Percentiles rank a stretch among this genome's conserved stretches.
Evolutionary conservation across 2,113 vertebrate genomes (phyloP).

Genomic region (Thunnus thynnus): DNA sequence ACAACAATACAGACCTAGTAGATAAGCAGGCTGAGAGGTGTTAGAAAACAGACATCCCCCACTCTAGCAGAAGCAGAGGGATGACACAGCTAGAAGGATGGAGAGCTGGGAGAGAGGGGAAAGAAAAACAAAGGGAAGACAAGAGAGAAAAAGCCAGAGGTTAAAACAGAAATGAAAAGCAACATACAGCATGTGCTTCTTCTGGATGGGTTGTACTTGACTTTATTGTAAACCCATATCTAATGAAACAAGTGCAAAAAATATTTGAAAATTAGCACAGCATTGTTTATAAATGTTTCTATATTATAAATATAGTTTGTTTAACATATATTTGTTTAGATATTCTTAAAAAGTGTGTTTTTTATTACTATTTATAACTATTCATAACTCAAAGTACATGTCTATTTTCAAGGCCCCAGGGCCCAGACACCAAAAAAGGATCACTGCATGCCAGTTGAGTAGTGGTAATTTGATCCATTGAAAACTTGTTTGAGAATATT

Average conservation of each 20-base stretch:
- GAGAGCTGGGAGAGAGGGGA: conserved; percentile 75
- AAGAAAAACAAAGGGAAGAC: conserved; percentile 70
- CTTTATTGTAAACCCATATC: background rate
- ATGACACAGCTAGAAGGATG: conserved; percentile 69
- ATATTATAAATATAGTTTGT: background rate
- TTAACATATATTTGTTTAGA: background rate
- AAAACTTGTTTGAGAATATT: background rate
- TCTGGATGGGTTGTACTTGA: background rate
- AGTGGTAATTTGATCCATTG: background rate
- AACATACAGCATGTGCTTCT: conserved; percentile 13
- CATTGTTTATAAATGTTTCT: background rate
- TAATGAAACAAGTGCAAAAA: background rate
- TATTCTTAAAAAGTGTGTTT: too few relatives aligned
- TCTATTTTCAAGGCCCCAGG: background rate
- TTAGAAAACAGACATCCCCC: conserved; percentile 90
- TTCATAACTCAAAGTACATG: background rate
- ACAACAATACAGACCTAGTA: conserved; percentile 88
- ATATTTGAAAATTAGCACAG: background rate
- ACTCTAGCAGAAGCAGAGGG: conserved; percentile 80
- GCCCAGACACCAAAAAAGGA: background rate
- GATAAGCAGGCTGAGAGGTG: conserved; percentile 77
- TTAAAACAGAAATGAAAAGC: conserved; percentile 73
- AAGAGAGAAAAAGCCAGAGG: conserved; percentile 58
- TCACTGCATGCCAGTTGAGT: background rate
- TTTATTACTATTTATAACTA: background rate